Evolutionary conservation across 2,797 vertebrate genomes (phyloP), one percentile per base, ranked within the genome.

Genomic region (Labeo calbasu): DNA sequence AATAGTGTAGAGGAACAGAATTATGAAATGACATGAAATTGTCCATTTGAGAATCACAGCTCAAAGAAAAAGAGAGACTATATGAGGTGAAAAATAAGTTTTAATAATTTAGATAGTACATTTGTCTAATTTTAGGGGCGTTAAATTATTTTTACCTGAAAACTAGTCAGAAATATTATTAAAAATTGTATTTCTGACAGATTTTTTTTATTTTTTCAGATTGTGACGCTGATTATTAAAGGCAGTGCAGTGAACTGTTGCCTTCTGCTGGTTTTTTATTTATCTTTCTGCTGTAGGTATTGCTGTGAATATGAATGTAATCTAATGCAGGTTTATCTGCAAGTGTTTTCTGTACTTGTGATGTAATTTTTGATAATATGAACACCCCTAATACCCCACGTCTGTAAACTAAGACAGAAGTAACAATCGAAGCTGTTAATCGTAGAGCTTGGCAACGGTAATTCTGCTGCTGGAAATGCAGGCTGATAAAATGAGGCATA

Each of bases 401-500:
- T 65, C 85, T 46, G 10, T 53, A 28, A 48, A 55, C 53, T 19
- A 57, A 77, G 15, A 72, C 65, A 51, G 71, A 53, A 72, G 59
- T 63, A 79, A 15, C 25, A 13, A 78, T 75, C 48, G 21, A 21
- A 59, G 4, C n/a, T 71, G 82, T 82, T 86, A 81, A 84, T 71
- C 14, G 19, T 21, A n/a, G 23, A 57, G n/a, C 48, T 23, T 32
- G 21, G n/a, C 40, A 25, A 55, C 17, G 13, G 57, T 70, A n/a
- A 84, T 81, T 78, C 50, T 81, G 15, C 51, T 53, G 36, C 40
- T 81, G 28, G 55, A 85, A 85, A 75, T 61, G 10, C n/a, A 21
- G 55, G 21, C 82, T 66, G 83, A 84, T 85, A 75, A 80, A 79
- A 79, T 23, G 11, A 80, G n/a, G 55, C 66, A 36, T 28, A 23